Base-by-base conservation (phyloP, 53 echinoderm and acorn worm species). In the Echinometra lucunter region DNA sequence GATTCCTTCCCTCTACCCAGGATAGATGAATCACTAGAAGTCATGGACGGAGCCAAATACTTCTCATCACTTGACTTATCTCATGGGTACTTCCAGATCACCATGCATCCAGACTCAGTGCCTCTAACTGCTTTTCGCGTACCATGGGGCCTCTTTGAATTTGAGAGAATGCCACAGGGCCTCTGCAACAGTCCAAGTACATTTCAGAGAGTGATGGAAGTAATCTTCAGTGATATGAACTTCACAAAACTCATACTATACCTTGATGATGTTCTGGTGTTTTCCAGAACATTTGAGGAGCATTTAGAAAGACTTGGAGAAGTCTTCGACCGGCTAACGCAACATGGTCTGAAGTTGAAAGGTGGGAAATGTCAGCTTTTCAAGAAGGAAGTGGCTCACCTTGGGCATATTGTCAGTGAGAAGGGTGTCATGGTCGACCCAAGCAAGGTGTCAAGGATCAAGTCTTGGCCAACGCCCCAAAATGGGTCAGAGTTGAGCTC, bases 51-150 rank as follows among this genome's bases (percentile, higher is more conserved):
- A 21, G 82, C 95, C 55, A 91, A 81, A 38, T 97, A 95, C 60
- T 95, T 96, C 47, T 89, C 91, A 15, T 95, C 96, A 1, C 89
- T 97, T 35, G 97, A 97, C 74, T 57, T 95, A 40, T 93, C 95
- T 37, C 96, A 96, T 58, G 96, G 97, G 45, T 97, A 97, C 53
- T 97, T 96, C 37, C 97, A 97, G 66, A 89, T 97, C 38, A 60
- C 93, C 19, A 96, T 95, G 96, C 91, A 95, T 47, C 69, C 55
- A 0, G 92, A 95, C 13, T 96, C 97, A 3, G 91, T 97, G 4
- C 94, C 35, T 74, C 66, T 87, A 58, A 97, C 97, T 13, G 97
- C 97, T 0, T 96, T 97, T 66, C 94, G 97, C 0, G 95, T 97
- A 17, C 96, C 97, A 1, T 97, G 97, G 82, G 97, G 96, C 23